A percentile compares a stretch with the other conserved stretches of the same genome.
phyloP scores from a whole-genome alignment of 2,797 vertebrate species.

The Zalophus californianus region DNA sequence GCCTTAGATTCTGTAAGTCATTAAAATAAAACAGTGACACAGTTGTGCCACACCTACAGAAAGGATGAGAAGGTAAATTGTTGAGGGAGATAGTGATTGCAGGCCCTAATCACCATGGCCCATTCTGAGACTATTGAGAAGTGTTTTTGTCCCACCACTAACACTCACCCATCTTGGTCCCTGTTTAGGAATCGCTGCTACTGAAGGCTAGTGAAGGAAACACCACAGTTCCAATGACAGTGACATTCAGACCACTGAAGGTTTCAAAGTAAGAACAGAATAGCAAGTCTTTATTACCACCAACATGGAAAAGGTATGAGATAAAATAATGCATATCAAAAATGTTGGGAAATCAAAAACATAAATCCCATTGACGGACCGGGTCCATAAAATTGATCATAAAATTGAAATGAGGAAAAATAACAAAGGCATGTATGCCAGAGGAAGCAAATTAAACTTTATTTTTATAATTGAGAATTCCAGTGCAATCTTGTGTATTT shows the following conservation, averaged over 20 bases:
- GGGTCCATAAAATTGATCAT: background rate
- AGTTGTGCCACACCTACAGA: background rate
- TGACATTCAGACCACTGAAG: background rate
- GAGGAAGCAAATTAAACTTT: background rate
- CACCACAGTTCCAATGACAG: background rate
- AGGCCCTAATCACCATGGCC: background rate
- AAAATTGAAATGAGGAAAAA: background rate
- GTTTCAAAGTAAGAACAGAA: background rate
- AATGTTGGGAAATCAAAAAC: background rate
- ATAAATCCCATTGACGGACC: background rate
- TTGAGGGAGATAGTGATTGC: background rate
- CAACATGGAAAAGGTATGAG: background rate
- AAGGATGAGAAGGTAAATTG: background rate
- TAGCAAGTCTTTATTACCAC: background rate
- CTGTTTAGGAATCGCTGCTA: background rate
- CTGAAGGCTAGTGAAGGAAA: background rate
- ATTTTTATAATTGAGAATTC: constrained; percentile 47
- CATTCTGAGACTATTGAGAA: background rate
- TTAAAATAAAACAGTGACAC: constrained; percentile 22
- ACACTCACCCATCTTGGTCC: background rate
- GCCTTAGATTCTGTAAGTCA: background rate
- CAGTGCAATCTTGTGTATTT: background rate
- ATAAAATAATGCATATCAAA: background rate
- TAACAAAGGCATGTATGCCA: background rate
- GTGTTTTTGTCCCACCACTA: background rate